Evolutionary conservation across 2,113 vertebrate species (phyloP).

Genomic region (Merops nubicus): DNA sequence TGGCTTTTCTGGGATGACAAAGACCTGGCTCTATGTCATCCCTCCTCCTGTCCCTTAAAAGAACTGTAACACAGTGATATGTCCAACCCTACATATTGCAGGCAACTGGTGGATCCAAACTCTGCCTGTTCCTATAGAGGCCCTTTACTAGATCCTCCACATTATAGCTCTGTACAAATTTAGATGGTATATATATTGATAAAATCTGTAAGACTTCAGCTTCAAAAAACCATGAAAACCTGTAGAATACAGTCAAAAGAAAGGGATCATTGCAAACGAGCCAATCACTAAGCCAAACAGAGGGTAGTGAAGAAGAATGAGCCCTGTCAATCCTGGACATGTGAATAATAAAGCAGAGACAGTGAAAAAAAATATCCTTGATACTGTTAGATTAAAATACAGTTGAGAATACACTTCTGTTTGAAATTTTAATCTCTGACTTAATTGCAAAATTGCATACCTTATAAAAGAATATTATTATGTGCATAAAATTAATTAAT

Average conservation of each 20-base stretch:
- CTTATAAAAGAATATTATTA: background rate
- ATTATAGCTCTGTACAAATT: background rate
- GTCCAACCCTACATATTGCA: background rate
- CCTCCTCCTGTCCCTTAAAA: background rate
- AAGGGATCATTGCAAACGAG: background rate
- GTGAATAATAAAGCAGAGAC: background rate
- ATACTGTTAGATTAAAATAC: background rate
- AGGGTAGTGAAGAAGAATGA: background rate
- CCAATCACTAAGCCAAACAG: background rate
- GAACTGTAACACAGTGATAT: background rate
- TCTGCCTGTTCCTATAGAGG: background rate
- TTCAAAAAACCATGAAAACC: background rate
- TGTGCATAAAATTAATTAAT: background rate
- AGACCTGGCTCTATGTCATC: background rate
- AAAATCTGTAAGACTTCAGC: background rate
- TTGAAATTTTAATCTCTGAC: background rate
- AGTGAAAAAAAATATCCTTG: background rate
- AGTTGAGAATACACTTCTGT: background rate
- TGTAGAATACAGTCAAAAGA: background rate
- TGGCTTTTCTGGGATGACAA: background rate
- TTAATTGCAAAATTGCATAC: background rate
- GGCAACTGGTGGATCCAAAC: background rate
- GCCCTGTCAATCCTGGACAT: background rate
- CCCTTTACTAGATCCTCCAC: background rate
- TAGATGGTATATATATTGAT: fast-evolving